These are phyloP conservation scores for Rhyacichthys aspro DNA, from an alignment of 2,797 vertebrate species.

Conservation along the genomic window DNA sequence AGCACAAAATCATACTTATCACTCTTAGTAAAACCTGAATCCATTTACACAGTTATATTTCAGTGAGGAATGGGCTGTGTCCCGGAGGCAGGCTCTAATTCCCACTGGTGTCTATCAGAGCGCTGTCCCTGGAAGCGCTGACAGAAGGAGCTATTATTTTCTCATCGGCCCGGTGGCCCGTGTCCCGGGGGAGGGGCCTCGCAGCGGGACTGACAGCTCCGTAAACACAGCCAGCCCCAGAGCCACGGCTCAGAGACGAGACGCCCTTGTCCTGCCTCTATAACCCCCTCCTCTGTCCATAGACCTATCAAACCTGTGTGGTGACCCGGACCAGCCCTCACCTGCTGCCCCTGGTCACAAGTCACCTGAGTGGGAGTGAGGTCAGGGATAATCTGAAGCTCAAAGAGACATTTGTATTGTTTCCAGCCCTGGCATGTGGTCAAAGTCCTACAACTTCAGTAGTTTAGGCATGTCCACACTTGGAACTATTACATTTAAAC, in stretches of 20 bases:
- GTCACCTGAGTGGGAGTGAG: constrained; percentile 55
- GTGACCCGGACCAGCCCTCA: constrained; percentile 50
- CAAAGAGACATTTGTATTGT: too few relatives aligned
- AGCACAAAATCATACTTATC: too few relatives aligned
- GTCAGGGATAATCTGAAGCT: constrained; percentile 20
- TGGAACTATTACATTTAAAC: too few relatives aligned
- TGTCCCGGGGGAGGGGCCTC: constrained; percentile 66
- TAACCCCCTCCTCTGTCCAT: constrained; percentile 29
- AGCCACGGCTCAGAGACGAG: constrained; percentile 54
- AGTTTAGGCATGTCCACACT: too few relatives aligned
- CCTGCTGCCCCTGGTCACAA: constrained; percentile 65
- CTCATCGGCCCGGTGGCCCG: constrained; percentile 65
- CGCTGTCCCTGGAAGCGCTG: constrained; percentile 77
- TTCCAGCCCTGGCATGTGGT: too few relatives aligned
- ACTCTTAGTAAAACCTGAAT: too few relatives aligned
- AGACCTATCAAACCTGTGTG: constrained; percentile 38
- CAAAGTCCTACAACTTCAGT: too few relatives aligned
- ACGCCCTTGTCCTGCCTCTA: constrained; percentile 46
- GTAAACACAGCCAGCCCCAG: constrained; percentile 75
- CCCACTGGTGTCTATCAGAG: constrained; percentile 80
- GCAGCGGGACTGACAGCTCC: constrained; percentile 78
- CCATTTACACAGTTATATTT: too few relatives aligned
- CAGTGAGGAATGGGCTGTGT: constrained; percentile 32
- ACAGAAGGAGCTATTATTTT: constrained; percentile 85
- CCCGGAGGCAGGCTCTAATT: constrained; percentile 74